phyloP scores from a whole-genome alignment of 2,888 invertebrate species.

The Branchellion lobata region DNA sequence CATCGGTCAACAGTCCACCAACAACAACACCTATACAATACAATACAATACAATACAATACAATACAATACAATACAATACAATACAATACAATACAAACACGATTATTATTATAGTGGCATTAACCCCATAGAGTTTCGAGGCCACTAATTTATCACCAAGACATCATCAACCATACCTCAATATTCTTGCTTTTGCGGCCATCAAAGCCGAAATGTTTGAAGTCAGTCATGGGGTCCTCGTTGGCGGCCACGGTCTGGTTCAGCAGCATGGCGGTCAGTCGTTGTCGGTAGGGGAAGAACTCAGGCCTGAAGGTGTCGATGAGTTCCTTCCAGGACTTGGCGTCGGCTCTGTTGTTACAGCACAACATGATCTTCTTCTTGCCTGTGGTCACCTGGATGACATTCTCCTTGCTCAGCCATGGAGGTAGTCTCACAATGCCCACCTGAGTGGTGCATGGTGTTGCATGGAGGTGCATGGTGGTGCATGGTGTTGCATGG shows the following conservation, averaged over 20 bases:
- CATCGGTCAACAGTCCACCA: too few species aligned
- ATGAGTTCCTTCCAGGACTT: slow-evolving; percentile 30
- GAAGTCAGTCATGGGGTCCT: background rate
- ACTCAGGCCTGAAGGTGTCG: slow-evolving; percentile 32
- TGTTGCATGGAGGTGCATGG: too few species aligned
- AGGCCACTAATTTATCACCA: background rate
- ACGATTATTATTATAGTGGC: background rate
- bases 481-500: too few species aligned
- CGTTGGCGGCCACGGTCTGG: slow-evolving; percentile 27
- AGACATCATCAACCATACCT: background rate
- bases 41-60: too few species aligned
- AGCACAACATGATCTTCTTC: slow-evolving; percentile 27
- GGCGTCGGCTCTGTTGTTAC: slow-evolving; percentile 18
- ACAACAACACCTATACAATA: too few species aligned
- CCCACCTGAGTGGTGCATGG: slow-evolving; percentile 18
- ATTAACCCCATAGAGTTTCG: background rate
- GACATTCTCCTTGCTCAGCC: slow-evolving; percentile 38
- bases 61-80: background rate
- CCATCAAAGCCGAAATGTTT: background rate
- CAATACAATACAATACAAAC: background rate
- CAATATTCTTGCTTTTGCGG: too few species aligned
- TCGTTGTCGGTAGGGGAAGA: background rate
- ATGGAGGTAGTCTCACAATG: slow-evolving; percentile 11
- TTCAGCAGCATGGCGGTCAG: slow-evolving; percentile 9
- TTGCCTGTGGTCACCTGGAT: background rate